Percentiles rank a stretch among this genome's conserved stretches.
phyloP scores from a whole-genome alignment of 2,888 invertebrate genomes.

The Andrena flavipes region DNA sequence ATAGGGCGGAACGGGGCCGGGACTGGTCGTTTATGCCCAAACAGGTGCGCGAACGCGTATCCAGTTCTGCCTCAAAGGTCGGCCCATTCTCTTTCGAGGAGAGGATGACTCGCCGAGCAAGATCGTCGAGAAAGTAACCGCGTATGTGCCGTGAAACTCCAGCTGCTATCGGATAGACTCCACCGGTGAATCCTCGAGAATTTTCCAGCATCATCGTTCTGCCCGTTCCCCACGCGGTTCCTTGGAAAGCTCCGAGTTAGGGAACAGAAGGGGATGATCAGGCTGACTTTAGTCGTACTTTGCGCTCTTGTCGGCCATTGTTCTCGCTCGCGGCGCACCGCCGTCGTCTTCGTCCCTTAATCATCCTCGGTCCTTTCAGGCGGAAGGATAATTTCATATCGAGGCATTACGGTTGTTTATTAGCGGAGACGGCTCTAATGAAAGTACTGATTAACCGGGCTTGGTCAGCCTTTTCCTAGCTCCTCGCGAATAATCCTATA shows the following conservation, averaged over 20 bases:
- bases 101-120: conserved; percentile 34
- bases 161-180: conserved; percentile 29
- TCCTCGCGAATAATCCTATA: not conserved
- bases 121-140: conserved; percentile 33
- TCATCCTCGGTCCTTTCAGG: conserved; percentile 3
- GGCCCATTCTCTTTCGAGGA: not conserved
- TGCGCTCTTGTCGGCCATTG: conserved; percentile 16
- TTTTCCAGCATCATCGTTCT: conserved; percentile 32
- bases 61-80: not conserved
- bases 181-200: conserved; percentile 19
- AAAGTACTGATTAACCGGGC: not conserved
- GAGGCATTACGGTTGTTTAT: not conserved
- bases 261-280: not conserved
- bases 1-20: conserved; percentile 26
- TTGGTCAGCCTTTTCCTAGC: not conserved
- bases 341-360: conserved; percentile 18
- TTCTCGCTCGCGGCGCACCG: conserved; percentile 6
- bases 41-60: conserved; percentile 35
- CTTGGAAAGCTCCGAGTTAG: not conserved
- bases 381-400: not conserved
- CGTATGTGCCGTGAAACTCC: no score
- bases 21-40: conserved; percentile 5
- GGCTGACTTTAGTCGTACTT: conserved; percentile 29
- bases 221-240: not conserved
- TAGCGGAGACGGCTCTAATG: not conserved